Conservation (phyloP, 2,888 invertebrate species). For the Anodontia alba region DNA sequence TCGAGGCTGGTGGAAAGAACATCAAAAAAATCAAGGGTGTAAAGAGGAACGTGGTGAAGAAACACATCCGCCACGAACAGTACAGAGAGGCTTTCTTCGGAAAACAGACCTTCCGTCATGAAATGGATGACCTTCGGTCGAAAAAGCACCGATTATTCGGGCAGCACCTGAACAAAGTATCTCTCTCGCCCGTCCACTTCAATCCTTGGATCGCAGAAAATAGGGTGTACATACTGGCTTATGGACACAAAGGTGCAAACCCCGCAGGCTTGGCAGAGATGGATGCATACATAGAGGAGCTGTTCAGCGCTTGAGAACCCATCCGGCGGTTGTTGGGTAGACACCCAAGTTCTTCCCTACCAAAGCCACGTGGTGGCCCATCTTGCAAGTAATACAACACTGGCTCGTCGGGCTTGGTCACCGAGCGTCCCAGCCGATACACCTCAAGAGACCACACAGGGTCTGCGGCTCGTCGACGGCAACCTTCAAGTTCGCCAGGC, state of each 20-base stretch:
- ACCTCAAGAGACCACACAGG: too few relatives aligned
- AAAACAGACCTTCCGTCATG: conserved; percentile 34
- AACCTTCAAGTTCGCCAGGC: too few relatives aligned
- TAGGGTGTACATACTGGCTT: conserved; percentile 39
- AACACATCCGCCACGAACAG: too few relatives aligned
- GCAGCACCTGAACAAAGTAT: conserved; percentile 37
- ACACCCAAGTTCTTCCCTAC: conserved; percentile 5
- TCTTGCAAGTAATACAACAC: not conserved
- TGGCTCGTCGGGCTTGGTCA: not conserved
- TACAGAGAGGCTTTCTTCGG: too few relatives aligned
- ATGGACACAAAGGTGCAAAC: too few relatives aligned
- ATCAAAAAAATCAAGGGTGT: conserved; percentile 40
- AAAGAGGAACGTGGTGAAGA: conserved; percentile 35
- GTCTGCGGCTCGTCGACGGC: too few relatives aligned
- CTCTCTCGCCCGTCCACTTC: conserved; percentile 32
- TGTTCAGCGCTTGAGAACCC: too few relatives aligned
- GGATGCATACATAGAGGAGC: conserved; percentile 7
- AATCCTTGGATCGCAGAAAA: conserved; percentile 46
- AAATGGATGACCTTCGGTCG: conserved; percentile 31
- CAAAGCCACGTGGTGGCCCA: not conserved
- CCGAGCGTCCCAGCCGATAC: too few relatives aligned
- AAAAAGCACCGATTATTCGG: conserved; percentile 39
- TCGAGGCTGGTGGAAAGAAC: too few relatives aligned
- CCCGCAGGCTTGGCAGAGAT: conserved; percentile 4
- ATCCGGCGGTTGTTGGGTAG: not conserved